Percentiles rank a stretch among this genome's conserved stretches.
Conservation (phyloP, 2,113 vertebrate species). For the Herpetotheres cachinnans region DNA sequence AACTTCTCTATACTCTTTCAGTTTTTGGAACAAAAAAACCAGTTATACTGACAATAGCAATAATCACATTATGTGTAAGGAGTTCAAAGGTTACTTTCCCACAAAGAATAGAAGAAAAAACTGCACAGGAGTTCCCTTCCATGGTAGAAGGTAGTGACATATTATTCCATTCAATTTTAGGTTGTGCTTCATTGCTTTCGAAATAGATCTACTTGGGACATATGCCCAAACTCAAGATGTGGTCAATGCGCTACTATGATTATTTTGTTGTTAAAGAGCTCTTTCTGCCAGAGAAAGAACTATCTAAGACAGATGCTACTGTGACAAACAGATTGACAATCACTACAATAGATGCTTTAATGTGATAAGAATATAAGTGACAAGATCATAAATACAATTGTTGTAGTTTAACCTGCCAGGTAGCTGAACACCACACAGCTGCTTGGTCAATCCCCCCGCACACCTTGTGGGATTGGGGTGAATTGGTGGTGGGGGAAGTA, state of each 20-base stretch:
- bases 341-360: not conserved
- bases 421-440: not conserved
- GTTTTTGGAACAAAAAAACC: not conserved
- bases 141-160: not conserved
- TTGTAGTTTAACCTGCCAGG: not conserved
- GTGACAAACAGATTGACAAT: slow-evolving; percentile 21
- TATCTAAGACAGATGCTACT: slow-evolving; percentile 13
- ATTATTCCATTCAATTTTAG: not conserved
- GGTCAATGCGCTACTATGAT: not conserved
- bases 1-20: not conserved
- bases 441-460: not conserved
- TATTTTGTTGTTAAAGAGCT: not conserved
- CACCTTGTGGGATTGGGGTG: not conserved
- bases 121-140: not conserved
- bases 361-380: not conserved
- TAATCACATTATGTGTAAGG: not conserved
- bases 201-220: slow-evolving; percentile 13
- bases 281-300: not conserved
- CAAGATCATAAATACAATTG: not conserved
- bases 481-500: not conserved
- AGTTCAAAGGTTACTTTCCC: not conserved
- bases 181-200: slow-evolving; percentile 16
- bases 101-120: not conserved
- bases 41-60: not conserved
- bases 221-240: slow-evolving; percentile 39